A percentile compares a stretch with the other conserved stretches of the same genome.
phyloP scores from a whole-genome alignment of 2,888 invertebrate species.

The Pristionchus japonicus region DNA sequence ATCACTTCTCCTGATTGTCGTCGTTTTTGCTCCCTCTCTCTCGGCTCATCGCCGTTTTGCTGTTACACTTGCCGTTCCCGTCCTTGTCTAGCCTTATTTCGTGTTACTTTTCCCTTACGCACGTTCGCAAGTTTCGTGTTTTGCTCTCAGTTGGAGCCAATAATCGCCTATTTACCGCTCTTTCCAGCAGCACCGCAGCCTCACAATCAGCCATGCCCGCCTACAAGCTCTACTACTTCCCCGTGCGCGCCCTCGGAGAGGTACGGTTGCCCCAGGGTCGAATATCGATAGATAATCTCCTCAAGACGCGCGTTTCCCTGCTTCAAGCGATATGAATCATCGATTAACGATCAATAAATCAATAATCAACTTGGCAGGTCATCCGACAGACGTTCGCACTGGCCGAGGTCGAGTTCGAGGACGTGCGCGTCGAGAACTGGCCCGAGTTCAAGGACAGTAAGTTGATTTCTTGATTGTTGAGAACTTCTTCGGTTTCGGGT shows the following conservation, averaged over 20 bases:
- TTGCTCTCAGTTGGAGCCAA: too few species aligned
- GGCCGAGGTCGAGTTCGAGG: constrained; percentile 55
- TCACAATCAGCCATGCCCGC: constrained; percentile 56
- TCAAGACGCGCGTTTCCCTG: too few species aligned
- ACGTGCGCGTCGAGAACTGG: constrained; percentile 53
- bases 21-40: too few species aligned
- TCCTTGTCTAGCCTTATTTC: not conserved
- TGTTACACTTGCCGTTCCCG: not conserved
- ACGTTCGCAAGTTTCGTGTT: too few species aligned
- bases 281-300: not conserved
- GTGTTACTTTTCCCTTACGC: not conserved
- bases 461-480: too few species aligned
- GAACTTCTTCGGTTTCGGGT: too few species aligned
- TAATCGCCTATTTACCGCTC: not conserved
- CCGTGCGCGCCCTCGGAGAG: constrained; percentile 60
- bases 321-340: not conserved
- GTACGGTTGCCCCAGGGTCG: not conserved
- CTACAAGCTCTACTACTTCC: constrained; percentile 61
- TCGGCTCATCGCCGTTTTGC: too few species aligned
- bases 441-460: constrained; percentile 46
- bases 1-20: too few species aligned
- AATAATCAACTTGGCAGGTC: too few species aligned
- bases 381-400: constrained; percentile 53
- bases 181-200: not conserved
- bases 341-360: too few species aligned